Percentiles rank a stretch among this genome's conserved stretches.
phyloP scores from a whole-genome alignment of 2,888 invertebrate species.

The Pachydiplax longipennis region DNA sequence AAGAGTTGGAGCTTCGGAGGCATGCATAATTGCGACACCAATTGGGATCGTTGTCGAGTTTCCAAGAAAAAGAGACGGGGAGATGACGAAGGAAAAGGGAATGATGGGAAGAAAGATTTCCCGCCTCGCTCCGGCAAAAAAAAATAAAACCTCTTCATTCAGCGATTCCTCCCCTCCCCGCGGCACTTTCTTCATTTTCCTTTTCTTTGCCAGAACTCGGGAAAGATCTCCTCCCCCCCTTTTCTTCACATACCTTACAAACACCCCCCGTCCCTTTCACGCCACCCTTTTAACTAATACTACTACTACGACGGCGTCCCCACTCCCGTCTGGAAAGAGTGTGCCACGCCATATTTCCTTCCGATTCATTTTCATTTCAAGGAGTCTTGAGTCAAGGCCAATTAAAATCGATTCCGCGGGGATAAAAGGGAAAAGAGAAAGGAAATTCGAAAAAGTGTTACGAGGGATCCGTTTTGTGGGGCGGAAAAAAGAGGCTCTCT shows the following conservation, averaged over 20 bases:
- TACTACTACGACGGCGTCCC: neutral
- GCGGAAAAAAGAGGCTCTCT: neutral
- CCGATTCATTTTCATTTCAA: neutral
- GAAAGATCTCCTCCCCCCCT: neutral
- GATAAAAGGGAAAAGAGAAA: neutral
- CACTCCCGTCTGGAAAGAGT: neutral
- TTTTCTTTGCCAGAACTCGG: neutral
- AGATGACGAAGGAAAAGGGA: neutral
- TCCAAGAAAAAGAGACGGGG: constrained; percentile 9
- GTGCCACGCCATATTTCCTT: neutral
- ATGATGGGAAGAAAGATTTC: neutral
- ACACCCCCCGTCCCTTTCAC: neutral
- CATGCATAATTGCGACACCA: constrained; percentile 40
- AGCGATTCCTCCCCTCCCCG: neutral
- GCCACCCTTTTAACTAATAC: neutral
- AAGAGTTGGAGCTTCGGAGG: constrained; percentile 39
- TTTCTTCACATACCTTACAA: neutral
- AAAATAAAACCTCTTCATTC: neutral
- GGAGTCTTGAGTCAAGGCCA: neutral
- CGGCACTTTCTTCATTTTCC: neutral
- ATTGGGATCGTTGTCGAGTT: constrained; percentile 43
- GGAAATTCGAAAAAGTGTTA: neutral
- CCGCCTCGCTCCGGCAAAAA: neutral
- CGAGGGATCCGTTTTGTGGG: neutral
- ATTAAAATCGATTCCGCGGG: neutral